Evolutionary conservation across 1,140 invertebrate species (phyloP).

Genomic region (Neodiprion virginianus): DNA sequence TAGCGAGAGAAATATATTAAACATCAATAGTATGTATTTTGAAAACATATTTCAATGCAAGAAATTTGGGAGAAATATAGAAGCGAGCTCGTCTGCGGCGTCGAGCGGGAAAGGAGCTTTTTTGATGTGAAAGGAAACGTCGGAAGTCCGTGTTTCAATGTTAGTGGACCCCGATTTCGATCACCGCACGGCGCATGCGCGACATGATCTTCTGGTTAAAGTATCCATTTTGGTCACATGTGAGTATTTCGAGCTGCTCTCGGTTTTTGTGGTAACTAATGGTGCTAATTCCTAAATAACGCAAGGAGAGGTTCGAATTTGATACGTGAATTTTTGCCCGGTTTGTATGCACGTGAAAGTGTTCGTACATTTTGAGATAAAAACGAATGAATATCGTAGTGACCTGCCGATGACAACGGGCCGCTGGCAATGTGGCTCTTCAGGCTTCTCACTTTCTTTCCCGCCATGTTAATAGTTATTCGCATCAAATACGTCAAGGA

Average conservation of each 20-base stretch:
- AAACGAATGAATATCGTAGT: constrained; percentile 10
- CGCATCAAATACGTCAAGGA: constrained; percentile 3
- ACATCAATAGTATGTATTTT: no score
- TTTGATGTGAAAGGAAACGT: neutral
- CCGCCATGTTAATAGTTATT: constrained; percentile 43
- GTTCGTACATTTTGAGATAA: constrained; percentile 14
- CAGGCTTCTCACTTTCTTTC: constrained; percentile 43
- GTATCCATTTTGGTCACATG: constrained; percentile 71
- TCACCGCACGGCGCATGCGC: constrained; percentile 54
- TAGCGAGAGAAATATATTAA: no score
- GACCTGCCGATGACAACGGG: constrained; percentile 40
- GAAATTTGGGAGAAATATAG: no score
- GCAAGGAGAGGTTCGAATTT: constrained; percentile 34
- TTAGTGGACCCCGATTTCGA: constrained; percentile 42
- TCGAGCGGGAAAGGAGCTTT: no score
- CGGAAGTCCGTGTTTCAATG: constrained; percentile 37
- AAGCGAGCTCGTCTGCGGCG: no score
- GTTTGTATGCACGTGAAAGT: constrained; percentile 36
- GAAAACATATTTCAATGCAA: no score
- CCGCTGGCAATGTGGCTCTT: constrained; percentile 47
- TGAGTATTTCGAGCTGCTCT: constrained; percentile 63
- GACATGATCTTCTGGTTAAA: constrained; percentile 64
- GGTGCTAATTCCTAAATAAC: constrained; percentile 47
- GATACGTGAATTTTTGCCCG: constrained; percentile 33
- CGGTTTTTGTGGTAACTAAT: constrained; percentile 49